Conservation (phyloP, 2,888 invertebrate genomes). For the Teleogryllus oceanicus region DNA sequence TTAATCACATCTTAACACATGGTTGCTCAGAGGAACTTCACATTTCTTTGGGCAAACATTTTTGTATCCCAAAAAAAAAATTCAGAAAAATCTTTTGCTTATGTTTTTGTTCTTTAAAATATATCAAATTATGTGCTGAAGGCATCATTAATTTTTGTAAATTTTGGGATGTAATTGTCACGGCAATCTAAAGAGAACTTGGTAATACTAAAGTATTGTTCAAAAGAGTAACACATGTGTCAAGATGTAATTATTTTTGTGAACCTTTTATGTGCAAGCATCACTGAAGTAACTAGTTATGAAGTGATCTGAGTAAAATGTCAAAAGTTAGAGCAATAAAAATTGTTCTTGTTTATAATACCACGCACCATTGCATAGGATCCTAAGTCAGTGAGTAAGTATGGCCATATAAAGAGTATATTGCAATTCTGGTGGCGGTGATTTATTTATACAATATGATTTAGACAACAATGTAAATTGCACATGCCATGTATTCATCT, state of each 20-base stretch:
- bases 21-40: too few species aligned
- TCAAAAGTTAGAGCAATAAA: constrained; percentile 30
- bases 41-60: too few species aligned
- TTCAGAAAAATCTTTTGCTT: too few species aligned
- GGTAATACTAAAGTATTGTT: too few species aligned
- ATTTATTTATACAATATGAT: constrained; percentile 36
- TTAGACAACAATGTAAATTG: constrained; percentile 32
- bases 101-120: too few species aligned
- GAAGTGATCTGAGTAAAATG: constrained; percentile 11
- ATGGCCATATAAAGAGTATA: constrained; percentile 36
- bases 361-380: constrained; percentile 67
- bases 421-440: constrained; percentile 38
- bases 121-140: too few species aligned
- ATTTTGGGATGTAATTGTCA: too few species aligned
- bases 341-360: constrained; percentile 40
- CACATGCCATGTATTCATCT: constrained; percentile 33
- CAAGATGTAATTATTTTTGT: constrained; percentile 21
- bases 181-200: too few species aligned
- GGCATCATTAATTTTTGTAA: too few species aligned
- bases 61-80: too few species aligned
- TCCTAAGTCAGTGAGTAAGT: constrained; percentile 42
- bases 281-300: constrained; percentile 2
- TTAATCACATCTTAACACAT: not conserved
- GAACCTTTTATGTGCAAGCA: not conserved
- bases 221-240: not conserved